Conservation (phyloP, 2,888 invertebrate genomes). For the Neuroscelio doddi region DNA sequence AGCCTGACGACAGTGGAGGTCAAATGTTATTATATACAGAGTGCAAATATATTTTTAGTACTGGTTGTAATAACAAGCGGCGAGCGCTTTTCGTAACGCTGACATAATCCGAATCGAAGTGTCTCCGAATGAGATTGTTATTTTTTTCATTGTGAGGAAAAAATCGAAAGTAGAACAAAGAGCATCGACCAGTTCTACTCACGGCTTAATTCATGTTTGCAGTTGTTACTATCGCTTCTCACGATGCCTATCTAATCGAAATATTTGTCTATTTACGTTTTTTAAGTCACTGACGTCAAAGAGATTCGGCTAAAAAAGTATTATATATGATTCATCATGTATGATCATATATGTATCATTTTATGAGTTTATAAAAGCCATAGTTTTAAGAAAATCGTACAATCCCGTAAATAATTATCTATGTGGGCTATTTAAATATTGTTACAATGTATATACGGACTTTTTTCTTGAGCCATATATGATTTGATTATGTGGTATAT, state of each 20-base stretch:
- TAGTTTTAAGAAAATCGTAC: too few relatives aligned
- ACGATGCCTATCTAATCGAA: slow-evolving; percentile 2
- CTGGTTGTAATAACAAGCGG: slow-evolving; percentile 28
- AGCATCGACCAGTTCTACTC: slow-evolving; percentile 4
- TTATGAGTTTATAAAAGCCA: too few relatives aligned
- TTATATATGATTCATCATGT: too few relatives aligned
- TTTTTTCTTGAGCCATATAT: too few relatives aligned
- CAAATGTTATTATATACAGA: slow-evolving; percentile 43
- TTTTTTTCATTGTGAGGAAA: background rate
- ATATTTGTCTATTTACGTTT: background rate
- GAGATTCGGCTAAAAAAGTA: too few relatives aligned
- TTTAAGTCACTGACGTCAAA: too few relatives aligned
- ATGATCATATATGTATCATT: too few relatives aligned
- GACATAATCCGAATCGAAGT: slow-evolving; percentile 4
- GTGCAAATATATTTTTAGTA: slow-evolving; percentile 43
- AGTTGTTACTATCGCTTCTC: background rate
- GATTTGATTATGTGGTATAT: too few relatives aligned
- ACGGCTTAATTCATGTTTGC: background rate
- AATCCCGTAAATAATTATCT: too few relatives aligned
- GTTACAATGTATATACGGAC: too few relatives aligned
- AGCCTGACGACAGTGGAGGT: slow-evolving; percentile 43
- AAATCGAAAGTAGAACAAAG: slow-evolving; percentile 3
- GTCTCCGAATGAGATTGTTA: slow-evolving; percentile 2
- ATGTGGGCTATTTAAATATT: too few relatives aligned
- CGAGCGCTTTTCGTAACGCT: slow-evolving; percentile 8